A percentile compares a stretch with the other conserved stretches of the same genome.
phyloP scores from a whole-genome alignment of 2,797 vertebrate species.

The Cryptoprocta ferox region DNA sequence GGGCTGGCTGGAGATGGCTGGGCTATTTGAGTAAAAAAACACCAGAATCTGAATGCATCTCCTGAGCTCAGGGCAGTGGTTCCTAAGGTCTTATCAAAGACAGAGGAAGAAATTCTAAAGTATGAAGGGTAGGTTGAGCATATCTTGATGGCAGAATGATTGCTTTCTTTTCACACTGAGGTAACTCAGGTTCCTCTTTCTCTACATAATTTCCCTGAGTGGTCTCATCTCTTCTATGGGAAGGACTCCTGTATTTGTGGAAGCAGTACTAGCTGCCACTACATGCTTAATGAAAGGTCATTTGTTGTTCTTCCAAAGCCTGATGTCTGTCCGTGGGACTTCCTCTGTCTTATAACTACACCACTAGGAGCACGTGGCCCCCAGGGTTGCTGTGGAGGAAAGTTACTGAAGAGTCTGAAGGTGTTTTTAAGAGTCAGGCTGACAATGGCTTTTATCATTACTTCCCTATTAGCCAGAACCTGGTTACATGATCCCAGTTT shows the following conservation, averaged over 20 bases:
- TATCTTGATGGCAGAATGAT: not conserved
- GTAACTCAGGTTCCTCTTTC: not conserved
- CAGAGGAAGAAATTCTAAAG: not conserved
- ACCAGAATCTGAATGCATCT: not conserved
- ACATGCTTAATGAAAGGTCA: not conserved
- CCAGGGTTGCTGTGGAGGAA: no score
- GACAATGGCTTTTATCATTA: not conserved
- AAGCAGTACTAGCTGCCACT: not conserved
- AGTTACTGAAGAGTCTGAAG: not conserved
- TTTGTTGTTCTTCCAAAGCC: no score
- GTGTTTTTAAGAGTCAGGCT: not conserved
- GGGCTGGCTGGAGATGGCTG: not conserved
- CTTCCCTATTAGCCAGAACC: not conserved
- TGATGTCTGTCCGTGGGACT: rapidly evolving
- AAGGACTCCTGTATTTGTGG: not conserved
- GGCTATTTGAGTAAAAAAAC: not conserved
- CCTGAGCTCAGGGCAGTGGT: not conserved
- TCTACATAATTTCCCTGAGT: not conserved
- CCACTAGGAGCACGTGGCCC: rapidly evolving
- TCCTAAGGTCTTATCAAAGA: not conserved
- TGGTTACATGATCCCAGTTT: not conserved
- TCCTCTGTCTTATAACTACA: no score
- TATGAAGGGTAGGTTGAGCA: not conserved
- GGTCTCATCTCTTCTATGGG: not conserved
- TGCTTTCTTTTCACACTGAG: not conserved